A percentile compares a stretch with the other conserved stretches of the same genome.
These are phyloP conservation scores for Drosophila micromelanica DNA, from an alignment of 1,140 invertebrate genomes.

Conservation along the genomic window DNA sequence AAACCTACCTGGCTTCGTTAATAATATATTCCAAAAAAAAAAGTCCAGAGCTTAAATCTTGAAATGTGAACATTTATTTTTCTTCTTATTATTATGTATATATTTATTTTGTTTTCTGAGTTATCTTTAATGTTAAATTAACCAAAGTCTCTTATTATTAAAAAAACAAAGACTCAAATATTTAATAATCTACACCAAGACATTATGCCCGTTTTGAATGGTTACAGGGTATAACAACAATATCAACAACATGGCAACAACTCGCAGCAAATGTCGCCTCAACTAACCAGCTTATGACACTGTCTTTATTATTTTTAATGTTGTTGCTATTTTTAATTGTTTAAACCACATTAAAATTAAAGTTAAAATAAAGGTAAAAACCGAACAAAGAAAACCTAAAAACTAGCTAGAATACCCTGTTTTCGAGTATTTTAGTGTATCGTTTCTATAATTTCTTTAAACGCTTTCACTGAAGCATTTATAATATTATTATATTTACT, in stretches of 20 bases:
- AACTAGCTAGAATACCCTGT: conserved; percentile 23
- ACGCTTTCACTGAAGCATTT: conserved; percentile 12
- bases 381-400: conserved; percentile 3
- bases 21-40: too few relatives aligned
- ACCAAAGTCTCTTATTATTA: too few relatives aligned
- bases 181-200: too few relatives aligned
- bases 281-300: conserved; percentile 37
- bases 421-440: too few relatives aligned
- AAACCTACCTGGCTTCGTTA: too few relatives aligned
- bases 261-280: conserved; percentile 24
- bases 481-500: not conserved
- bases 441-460: not conserved
- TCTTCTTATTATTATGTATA: too few relatives aligned
- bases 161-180: too few relatives aligned
- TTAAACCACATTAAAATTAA: conserved; percentile 18
- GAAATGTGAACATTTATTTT: too few relatives aligned
- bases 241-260: conserved; percentile 40
- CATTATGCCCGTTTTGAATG: not conserved
- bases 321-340: conserved; percentile 34
- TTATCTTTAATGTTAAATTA: too few relatives aligned
- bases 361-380: too few relatives aligned
- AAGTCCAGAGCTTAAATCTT: too few relatives aligned
- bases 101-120: too few relatives aligned
- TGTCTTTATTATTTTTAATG: conserved; percentile 8
- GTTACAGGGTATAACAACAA: conserved; percentile 1